phyloP scores from a whole-genome alignment of 2,797 vertebrate genomes.

The Limnodromus scolopaceus region DNA sequence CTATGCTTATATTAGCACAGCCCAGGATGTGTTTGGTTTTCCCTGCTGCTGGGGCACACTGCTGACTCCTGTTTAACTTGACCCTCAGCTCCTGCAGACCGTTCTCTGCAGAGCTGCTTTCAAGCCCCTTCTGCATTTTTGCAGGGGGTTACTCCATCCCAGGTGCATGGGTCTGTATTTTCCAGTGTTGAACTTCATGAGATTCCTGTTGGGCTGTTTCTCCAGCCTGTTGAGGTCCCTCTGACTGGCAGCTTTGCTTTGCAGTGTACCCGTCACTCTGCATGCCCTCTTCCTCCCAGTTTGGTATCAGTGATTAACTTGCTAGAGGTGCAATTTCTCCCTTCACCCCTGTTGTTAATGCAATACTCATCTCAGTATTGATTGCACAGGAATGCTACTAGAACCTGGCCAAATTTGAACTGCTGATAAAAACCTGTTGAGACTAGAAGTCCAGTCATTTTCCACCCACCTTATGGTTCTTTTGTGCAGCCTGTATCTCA shows the following conservation, averaged over 20 bases:
- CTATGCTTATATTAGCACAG: background rate
- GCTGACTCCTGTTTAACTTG: background rate
- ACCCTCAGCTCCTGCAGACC: background rate
- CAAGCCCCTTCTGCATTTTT: background rate
- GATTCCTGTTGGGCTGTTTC: background rate
- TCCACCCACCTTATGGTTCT: background rate
- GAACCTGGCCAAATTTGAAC: background rate
- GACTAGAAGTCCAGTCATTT: background rate
- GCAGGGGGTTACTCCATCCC: background rate
- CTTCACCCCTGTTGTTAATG: background rate
- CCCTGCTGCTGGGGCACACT: background rate
- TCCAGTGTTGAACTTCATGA: background rate
- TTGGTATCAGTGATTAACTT: background rate
- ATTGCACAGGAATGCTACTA: background rate
- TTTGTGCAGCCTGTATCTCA: background rate
- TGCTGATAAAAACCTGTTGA: background rate
- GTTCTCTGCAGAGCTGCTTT: background rate
- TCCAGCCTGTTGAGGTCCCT: background rate
- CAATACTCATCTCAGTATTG: background rate
- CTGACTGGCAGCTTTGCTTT: background rate
- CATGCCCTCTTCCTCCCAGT: accelerated
- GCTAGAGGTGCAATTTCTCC: background rate
- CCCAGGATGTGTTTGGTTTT: background rate
- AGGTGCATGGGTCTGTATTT: background rate
- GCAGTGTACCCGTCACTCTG: background rate